Evolutionary conservation across 2,888 invertebrate species (phyloP).

Genomic region (Geophilus truncorum): DNA sequence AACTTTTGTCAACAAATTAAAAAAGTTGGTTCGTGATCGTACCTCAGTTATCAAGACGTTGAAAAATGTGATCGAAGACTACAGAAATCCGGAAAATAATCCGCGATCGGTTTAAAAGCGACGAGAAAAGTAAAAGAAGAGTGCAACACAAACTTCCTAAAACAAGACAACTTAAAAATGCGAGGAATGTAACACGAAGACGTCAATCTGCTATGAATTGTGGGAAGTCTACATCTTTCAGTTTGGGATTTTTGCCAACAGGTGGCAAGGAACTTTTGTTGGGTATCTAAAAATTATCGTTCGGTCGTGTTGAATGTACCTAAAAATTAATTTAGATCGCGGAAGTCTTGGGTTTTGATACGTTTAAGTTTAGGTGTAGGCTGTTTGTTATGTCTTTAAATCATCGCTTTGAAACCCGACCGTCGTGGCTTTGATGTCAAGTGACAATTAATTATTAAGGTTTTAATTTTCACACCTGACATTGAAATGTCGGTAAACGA

Average conservation of each 20-base stretch:
- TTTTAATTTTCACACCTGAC: background rate
- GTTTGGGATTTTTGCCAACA: background rate
- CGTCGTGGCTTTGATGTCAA: background rate
- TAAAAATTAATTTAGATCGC: too few relatives aligned
- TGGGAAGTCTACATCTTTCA: background rate
- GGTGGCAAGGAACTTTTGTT: background rate
- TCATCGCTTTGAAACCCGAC: background rate
- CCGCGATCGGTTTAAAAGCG: background rate
- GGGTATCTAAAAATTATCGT: too few relatives aligned
- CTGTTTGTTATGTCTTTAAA: too few relatives aligned
- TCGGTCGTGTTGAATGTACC: background rate
- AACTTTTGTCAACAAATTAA: background rate
- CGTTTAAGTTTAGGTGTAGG: background rate
- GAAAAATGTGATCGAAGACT: background rate
- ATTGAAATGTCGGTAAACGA: background rate
- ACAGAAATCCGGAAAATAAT: background rate
- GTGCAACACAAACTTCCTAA: background rate
- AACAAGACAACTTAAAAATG: constrained; percentile 18
- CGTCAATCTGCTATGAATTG: background rate
- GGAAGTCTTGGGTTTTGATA: background rate
- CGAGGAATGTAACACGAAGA: constrained; percentile 9
- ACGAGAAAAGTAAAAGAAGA: background rate
- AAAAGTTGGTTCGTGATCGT: background rate
- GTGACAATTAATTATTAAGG: background rate
- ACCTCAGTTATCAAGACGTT: background rate